Base-by-base conservation (phyloP, 2,888 invertebrate genomes). In the Steinernema scapterisci region DNA sequence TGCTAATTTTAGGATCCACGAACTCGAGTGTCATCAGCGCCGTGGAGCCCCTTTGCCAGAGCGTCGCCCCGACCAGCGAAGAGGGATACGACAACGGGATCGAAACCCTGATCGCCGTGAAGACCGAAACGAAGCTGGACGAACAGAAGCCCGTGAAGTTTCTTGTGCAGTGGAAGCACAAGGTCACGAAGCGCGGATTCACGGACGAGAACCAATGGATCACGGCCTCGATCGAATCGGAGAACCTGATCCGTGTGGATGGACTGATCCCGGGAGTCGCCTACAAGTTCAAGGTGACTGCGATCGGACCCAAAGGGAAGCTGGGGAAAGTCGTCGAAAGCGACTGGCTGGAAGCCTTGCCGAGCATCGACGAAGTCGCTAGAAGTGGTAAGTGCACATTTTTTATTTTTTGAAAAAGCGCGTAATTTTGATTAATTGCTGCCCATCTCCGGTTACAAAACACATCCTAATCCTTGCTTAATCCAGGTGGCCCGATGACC, bases 191-290 rank as follows among this genome's bases (percentile, higher is more conserved):
- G 31, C 46, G 71, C 1, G 74, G 74, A 6, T 63, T 27, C 31
- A 63, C 63, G 11, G 82, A 84, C 52, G 85, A 85, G 48, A 82
- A 81, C 13, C 78, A 83, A 70, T 84, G 85, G 83, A 86, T 86
- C 56, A 86, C 86, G 2, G 84, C 86, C 0, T 83, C 86, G 73
- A 85, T 84, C n/a, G 85, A 85, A 75, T 74, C 80, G 0, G 76
- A 76, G 25, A 78, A 73, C 21, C 75, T 80, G 19, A 80, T 86
- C 77, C 77, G 78, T 27, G 85, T 83, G 0, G 84, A 84, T 38
- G 84, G 84, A 19, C 74, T 86, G 54, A 81, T 84, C 25, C 83
- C 86, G n/a, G 86, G 86, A 11, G 79, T 83, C 7, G 82, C 83
- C 63, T 86, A 86, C 78, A 82, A 81, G 31, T 86, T 86, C 76